Evolutionary conservation across 2,797 vertebrate species (phyloP).

Genomic region (Amblyopsis hoosieri): DNA sequence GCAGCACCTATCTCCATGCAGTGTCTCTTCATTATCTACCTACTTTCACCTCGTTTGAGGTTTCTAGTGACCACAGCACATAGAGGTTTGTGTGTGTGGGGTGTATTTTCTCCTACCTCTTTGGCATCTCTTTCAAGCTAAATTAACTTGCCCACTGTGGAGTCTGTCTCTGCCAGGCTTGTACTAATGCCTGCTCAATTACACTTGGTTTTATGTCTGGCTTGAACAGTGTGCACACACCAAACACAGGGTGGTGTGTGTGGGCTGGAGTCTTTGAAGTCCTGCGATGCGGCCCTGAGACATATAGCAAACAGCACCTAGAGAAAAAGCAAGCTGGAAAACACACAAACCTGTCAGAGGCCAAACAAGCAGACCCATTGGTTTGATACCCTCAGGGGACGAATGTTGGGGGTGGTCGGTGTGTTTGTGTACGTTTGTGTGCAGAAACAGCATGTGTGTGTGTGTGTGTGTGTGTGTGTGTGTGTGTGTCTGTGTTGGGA

Average conservation of each 20-base stretch:
- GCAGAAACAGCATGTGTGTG: constrained; percentile 7
- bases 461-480: constrained; percentile 5
- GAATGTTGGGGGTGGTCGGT: neutral
- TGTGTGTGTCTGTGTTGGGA: neutral
- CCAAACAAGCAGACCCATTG: constrained; percentile 27
- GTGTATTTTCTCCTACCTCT: constrained; percentile 4
- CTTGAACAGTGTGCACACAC: constrained; percentile 12
- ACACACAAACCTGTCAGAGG: constrained; percentile 37
- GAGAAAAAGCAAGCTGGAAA: constrained; percentile 26
- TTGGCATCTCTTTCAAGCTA: constrained; percentile 45
- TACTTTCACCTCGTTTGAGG: constrained; percentile 30
- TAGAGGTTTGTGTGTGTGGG: constrained; percentile 45
- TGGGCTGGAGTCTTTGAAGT: constrained; percentile 41
- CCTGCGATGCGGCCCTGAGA: constrained; percentile 25
- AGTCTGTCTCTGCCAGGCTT: constrained; percentile 51
- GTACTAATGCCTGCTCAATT: constrained; percentile 52
- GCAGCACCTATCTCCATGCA: no score
- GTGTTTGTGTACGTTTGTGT: constrained; percentile 4
- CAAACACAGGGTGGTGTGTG: constrained; percentile 14
- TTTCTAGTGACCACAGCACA: constrained; percentile 52
- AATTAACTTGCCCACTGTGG: constrained; percentile 35
- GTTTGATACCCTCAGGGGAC: constrained; percentile 21
- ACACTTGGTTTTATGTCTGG: constrained; percentile 32
- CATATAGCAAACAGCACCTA: constrained; percentile 1
- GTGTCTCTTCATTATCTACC: constrained; percentile 7